A percentile compares a stretch with the other conserved stretches of the same genome.
phyloP scores from a whole-genome alignment of 2,888 invertebrate species.

The Hetaerina titia region DNA sequence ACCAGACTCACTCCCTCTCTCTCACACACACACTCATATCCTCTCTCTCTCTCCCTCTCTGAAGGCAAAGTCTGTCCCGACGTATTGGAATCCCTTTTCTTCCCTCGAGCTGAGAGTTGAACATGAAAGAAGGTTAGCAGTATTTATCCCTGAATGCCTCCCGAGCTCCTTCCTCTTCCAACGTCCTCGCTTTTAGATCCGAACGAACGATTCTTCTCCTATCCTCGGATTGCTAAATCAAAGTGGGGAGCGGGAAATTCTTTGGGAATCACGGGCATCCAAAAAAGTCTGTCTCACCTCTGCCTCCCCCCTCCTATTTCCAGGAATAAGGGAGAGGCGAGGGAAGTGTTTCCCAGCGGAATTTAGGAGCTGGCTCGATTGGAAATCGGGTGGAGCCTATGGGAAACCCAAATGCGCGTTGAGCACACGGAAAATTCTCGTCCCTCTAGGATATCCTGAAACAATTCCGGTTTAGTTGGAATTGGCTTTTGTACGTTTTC shows the following conservation, averaged over 20 bases:
- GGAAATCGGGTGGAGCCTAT: not conserved
- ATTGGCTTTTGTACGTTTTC: not conserved
- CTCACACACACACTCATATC: no score
- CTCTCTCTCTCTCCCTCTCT: not conserved
- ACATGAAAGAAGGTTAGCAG: constrained; percentile 4
- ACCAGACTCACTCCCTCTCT: no score
- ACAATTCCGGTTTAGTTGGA: not conserved
- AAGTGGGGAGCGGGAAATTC: not conserved
- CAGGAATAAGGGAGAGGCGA: not conserved
- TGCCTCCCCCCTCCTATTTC: no score
- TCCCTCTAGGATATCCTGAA: not conserved
- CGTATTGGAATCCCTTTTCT: not conserved
- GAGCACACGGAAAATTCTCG: not conserved
- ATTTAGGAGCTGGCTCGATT: not conserved
- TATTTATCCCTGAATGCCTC: not conserved
- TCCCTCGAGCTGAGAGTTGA: not conserved
- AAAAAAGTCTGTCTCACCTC: not conserved
- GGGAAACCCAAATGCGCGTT: not conserved
- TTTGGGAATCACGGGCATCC: not conserved
- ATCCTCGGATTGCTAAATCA: constrained; percentile 14
- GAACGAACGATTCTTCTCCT: not conserved
- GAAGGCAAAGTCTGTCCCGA: not conserved
- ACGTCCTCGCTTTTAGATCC: not conserved
- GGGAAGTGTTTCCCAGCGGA: not conserved
- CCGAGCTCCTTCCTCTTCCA: not conserved